Evolutionary conservation across 2,797 vertebrate genomes (phyloP).

Genomic region (Mareca strepera): DNA sequence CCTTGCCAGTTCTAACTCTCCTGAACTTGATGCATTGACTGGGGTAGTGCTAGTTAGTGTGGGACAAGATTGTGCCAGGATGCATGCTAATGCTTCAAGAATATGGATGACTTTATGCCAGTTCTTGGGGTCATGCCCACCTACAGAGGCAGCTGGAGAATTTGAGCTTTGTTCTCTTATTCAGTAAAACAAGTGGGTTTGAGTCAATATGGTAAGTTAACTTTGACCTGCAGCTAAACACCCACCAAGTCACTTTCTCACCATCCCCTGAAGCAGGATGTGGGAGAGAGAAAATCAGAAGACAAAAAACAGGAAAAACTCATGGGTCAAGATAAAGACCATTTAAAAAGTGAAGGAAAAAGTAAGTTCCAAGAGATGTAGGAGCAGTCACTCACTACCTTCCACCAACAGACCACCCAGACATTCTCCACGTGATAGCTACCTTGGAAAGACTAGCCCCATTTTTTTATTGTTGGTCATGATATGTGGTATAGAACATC

Average conservation of each 20-base stretch:
- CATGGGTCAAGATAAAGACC: slow-evolving; percentile 2
- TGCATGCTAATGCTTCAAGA: neutral
- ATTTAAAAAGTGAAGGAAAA: slow-evolving; percentile 12
- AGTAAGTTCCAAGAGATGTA: neutral
- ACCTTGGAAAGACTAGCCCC: neutral
- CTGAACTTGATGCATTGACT: accelerated
- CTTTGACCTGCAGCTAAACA: neutral
- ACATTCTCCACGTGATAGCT: slow-evolving; percentile 39
- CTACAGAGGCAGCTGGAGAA: neutral
- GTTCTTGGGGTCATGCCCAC: neutral
- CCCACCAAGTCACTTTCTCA: neutral
- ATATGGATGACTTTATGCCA: neutral
- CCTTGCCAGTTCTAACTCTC: neutral
- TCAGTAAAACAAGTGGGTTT: neutral
- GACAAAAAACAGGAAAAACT: slow-evolving; percentile 19
- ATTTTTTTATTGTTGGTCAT: neutral
- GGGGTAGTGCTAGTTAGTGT: neutral
- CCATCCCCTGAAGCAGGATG: neutral
- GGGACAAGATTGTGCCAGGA: neutral
- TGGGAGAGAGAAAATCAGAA: neutral
- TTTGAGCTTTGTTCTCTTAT: neutral
- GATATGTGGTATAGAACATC: neutral
- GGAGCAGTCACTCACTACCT: slow-evolving; percentile 35
- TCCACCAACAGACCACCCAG: slow-evolving; percentile 33
- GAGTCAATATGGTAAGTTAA: neutral